Evolutionary conservation across 2,888 invertebrate genomes (phyloP).

Genomic region (Acleris cristana): DNA sequence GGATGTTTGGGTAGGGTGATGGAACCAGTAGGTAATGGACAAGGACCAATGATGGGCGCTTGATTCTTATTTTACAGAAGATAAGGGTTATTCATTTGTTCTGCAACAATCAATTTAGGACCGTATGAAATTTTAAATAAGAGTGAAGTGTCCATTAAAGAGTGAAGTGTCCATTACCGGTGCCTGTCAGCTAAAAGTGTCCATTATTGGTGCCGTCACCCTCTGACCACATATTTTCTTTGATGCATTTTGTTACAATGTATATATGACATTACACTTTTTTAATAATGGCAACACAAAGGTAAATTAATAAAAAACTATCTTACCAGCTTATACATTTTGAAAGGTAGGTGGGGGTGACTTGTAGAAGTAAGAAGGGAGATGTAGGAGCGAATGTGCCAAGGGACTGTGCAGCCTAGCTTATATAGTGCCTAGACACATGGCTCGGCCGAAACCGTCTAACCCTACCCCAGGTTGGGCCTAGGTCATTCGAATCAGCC

Average conservation of each 20-base stretch:
- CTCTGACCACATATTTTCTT: neutral
- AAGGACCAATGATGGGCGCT: too few relatives aligned
- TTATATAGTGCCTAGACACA: conserved; percentile 77
- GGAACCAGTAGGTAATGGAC: too few relatives aligned
- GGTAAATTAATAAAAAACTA: conserved; percentile 27
- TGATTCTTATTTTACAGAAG: too few relatives aligned
- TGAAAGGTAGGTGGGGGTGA: conserved; percentile 62
- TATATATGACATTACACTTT: neutral
- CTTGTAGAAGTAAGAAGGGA: conserved; percentile 61
- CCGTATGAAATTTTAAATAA: too few relatives aligned
- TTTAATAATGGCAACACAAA: too few relatives aligned
- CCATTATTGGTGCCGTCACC: too few relatives aligned
- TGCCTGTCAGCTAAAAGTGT: too few relatives aligned
- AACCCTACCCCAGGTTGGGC: conserved; percentile 72
- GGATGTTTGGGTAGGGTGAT: neutral
- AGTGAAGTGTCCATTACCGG: too few relatives aligned
- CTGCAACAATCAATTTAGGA: too few relatives aligned
- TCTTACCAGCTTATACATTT: conserved; percentile 86
- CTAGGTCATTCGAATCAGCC: conserved; percentile 71
- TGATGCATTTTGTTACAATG: neutral
- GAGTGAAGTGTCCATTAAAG: too few relatives aligned
- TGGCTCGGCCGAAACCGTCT: conserved; percentile 72
- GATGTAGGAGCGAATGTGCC: conserved; percentile 75
- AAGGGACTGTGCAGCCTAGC: conserved; percentile 55
- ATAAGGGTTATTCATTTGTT: too few relatives aligned